Evolutionary conservation across 2,797 vertebrate species (phyloP).

Genomic region (Sylvilagus floridanus): DNA sequence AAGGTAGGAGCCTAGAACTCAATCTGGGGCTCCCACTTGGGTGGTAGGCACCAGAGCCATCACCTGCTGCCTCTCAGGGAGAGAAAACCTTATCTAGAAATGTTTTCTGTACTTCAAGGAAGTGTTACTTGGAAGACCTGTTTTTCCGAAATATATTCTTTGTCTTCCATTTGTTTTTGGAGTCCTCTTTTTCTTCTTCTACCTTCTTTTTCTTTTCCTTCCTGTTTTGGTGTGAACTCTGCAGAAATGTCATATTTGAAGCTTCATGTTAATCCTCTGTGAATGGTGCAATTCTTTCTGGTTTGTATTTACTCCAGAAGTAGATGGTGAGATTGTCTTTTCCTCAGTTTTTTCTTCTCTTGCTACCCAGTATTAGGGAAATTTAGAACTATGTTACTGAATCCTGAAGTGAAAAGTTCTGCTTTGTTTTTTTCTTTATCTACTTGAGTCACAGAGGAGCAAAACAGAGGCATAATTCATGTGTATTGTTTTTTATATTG

Average conservation of each 20-base stretch:
- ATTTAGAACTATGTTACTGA: neutral
- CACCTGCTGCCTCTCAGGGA: too few species aligned
- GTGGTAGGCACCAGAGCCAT: too few species aligned
- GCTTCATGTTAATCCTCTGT: neutral
- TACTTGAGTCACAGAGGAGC: neutral
- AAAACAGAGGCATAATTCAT: neutral
- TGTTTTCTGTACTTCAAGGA: neutral
- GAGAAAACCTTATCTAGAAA: neutral
- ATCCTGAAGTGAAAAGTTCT: neutral
- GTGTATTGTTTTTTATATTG: neutral
- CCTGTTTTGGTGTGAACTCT: neutral
- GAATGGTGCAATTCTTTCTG: neutral
- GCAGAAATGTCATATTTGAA: neutral
- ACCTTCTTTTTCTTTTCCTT: neutral
- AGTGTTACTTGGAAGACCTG: neutral
- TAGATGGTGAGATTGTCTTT: neutral
- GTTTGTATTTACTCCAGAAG: neutral
- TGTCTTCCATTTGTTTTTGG: neutral
- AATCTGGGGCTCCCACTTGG: too few species aligned
- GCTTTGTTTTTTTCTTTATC: neutral
- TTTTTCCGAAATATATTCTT: neutral
- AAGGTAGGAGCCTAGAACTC: too few species aligned
- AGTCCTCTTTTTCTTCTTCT: too few species aligned
- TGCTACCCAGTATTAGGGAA: neutral
- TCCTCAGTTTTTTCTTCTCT: neutral